Evolutionary conservation across 2,888 invertebrate species (phyloP), one percentile per base, ranked within the genome.

Genomic region (Opisthograptis luteolata): DNA sequence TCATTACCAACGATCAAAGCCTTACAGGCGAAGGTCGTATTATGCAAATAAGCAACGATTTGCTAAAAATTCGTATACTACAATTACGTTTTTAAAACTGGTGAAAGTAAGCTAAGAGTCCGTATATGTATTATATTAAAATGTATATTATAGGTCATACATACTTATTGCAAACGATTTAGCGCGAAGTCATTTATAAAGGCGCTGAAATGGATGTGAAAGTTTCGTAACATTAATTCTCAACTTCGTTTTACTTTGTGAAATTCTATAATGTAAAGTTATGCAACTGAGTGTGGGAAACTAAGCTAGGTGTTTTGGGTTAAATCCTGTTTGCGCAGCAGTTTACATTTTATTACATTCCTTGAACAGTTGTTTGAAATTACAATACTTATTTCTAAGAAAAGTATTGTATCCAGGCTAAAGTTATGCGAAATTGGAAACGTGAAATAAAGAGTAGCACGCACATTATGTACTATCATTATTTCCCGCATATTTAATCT

Each of bases 1-100:
- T 77, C 76, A 82, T 79, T 77, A 75, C 70, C 64, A 66, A 69
- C 73, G 60, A 44, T 40, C 39, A 25, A 62, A 72, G 60, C 61
- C 65, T 73, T 69, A 49, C 59, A 58, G 60, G 60, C 58, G 53
- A 62, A 69, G 69, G 71, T 68, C 13, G 7, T 31, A 19, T 76
- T 74, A 76, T 76, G 73, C 67, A 73, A 73, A 76, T 70, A 68
- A 46, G 60, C 60, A 61, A 62, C 59, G 68, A 68, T 70, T 71
- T 70, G 50, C 32, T 42, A 59, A 62, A 65, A 62, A 62, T 54
- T n/a, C n/a, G n/a, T 55, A 62, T 58, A 58, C 59, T 52, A 35
- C 28, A 55, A 52, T 35, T 9, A 14, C 10, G 15, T 50, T 46
- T 43, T 36, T 14, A 24, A 10, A 30, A 55, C 53, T 42, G 61